These are phyloP conservation scores for Oceanodroma tethys DNA, from an alignment of 2,113 vertebrate species.

Conservation along the genomic window DNA sequence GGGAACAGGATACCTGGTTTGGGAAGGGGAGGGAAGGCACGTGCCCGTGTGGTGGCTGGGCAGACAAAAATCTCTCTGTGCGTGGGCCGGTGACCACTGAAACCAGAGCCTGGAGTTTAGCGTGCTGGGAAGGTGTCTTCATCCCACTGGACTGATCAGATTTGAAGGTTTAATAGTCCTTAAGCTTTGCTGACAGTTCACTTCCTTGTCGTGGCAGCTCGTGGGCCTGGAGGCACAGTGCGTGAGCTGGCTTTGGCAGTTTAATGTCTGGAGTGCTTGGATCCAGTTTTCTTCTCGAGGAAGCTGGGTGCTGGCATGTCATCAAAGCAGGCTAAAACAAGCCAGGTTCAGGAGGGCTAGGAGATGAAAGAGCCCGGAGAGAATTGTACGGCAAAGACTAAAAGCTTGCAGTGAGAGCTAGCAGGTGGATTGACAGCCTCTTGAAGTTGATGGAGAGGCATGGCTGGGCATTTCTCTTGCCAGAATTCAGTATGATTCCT, in stretches of 20 bases:
- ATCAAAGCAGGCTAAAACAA: background rate
- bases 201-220: background rate
- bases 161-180: background rate
- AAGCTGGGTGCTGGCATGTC: background rate
- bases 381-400: accelerated
- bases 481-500: background rate
- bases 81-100: background rate
- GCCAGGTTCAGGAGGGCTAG: background rate
- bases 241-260: background rate
- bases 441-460: background rate
- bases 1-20: accelerated
- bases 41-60: accelerated
- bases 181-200: background rate
- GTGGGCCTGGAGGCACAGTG: background rate
- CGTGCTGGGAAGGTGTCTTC: background rate
- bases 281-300: background rate
- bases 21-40: background rate
- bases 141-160: background rate
- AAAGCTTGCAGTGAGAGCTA: background rate
- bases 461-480: background rate
- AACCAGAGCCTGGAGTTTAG: background rate
- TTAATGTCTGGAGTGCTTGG: background rate
- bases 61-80: background rate
- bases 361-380: background rate
- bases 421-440: background rate